Evolutionary conservation across 1,140 invertebrate genomes (phyloP), one percentile per base, ranked within the genome.

Genomic region (Geopemphigus sp.): DNA sequence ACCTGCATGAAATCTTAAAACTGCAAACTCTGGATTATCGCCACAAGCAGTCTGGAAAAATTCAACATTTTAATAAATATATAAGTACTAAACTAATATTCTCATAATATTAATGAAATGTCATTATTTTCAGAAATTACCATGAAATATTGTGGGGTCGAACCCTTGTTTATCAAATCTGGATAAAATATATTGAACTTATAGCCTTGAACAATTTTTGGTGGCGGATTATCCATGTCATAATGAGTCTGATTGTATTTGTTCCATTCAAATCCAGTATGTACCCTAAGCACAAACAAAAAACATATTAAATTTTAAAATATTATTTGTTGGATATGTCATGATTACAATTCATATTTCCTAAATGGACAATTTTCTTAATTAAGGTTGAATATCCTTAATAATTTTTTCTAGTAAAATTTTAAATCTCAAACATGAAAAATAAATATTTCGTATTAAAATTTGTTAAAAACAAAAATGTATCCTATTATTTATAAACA

Each of bases 141-240:
- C 86, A 99, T 87, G 73, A 91, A 95, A 85, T 98, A 99, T 84
- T 96, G 92, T 0, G 98, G 98, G 15, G 98, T 98, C 73, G 92
- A 90, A 68, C 90, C 90, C 84, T 98, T 98, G 85, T 99, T 95
- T 83, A 99, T 98, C 59, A 99, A 88, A 89, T 99, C 98, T 0
- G 98, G 98, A 88, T 98, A 99, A 87, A 99, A 99, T 82, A 99
- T 99, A 87, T 99, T 99, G 87, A 99, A 99, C 86, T 99, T 99
- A 87, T 99, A 99, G 39, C 98, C 98, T 86, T 99, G 98, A 0
- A 99, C 98, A 84, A 99, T 98, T 88, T 99, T 99, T 0, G 98
- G 98, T 22, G 98, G 98, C 56, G 98, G 98, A 89, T 99, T 99
- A 86, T 99, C 98, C 92, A 99, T 97, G 85, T 99, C 98, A 86